Evolutionary conservation across 2,888 invertebrate species (phyloP), one percentile per base, ranked within the genome.

Genomic region (Meteorus cinctellus): DNA sequence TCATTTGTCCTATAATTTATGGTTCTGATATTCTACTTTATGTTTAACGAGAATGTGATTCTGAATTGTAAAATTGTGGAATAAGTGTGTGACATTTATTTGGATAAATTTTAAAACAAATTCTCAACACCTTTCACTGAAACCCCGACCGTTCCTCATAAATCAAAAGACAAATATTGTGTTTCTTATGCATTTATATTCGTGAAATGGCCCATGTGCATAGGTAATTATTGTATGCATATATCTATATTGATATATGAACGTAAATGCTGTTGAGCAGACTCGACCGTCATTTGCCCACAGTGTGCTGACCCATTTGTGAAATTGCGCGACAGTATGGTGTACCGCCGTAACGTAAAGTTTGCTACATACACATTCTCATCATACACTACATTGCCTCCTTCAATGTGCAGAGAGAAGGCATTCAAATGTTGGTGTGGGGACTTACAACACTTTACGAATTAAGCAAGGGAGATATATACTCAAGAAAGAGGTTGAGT

Each of bases 251-350:
- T 12, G 12, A 41, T 41, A 63, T 71, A 48, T 63, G 16, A 27
- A 27, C 29, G 6, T 67, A 29, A 24, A 34, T 55, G 4, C 59
- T 41, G 65, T 29, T 66, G 51, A 77, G 65, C 24, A 19, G 41
- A 19, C 55, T 8, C 73, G 72, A 65, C 66, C 55, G 76, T 80
- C 77, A 80, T 79, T 79, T 77, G 82, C 76, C 81, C 78, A 82
- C 79, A 77, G 75, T 83, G 81, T 86, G 88, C 81, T 87, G 88
- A 88, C 88, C 88, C 83, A 88, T 88, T 88, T 88, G 86, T 88
- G 87, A 87, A 88, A 88, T 86, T 84, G 81, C 81, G 80, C 83
- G 84, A 83, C 82, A 83, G 82, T 29, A 65, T 51, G 76, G 12
- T 41, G 34, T 19, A 16, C 12, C 41, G 19, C n/a, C 65, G 31